A percentile compares a stretch with the other conserved stretches of the same genome.
phyloP scores from a whole-genome alignment of 2,797 vertebrate species.

The Antrozous pallidus region DNA sequence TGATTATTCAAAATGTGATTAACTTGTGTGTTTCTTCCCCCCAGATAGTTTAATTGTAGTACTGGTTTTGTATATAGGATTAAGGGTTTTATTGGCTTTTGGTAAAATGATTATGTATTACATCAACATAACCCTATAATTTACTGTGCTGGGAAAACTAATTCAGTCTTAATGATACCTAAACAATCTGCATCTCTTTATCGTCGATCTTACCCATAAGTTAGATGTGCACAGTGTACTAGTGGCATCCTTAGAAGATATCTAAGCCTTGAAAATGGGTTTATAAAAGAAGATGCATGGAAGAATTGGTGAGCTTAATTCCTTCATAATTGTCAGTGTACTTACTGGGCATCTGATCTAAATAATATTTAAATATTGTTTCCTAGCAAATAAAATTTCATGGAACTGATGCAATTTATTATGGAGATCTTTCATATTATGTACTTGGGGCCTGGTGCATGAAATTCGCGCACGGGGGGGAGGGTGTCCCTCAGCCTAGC shows the following conservation, averaged over 20 bases:
- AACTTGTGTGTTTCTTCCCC: background rate
- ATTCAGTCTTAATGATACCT: background rate
- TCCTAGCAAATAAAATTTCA: slow-evolving; percentile 55
- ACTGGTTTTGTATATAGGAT: slow-evolving; percentile 25
- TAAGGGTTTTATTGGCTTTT: slow-evolving; percentile 40
- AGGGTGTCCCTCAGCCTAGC: too few species aligned
- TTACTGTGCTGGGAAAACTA: slow-evolving; percentile 31
- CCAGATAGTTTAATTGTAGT: background rate
- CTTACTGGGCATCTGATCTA: background rate
- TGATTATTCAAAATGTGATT: background rate
- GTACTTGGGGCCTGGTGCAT: too few species aligned
- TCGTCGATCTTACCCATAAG: slow-evolving; percentile 24
- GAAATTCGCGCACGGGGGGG: too few species aligned
- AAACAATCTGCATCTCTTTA: slow-evolving; percentile 8
- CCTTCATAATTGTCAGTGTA: background rate
- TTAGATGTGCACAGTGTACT: background rate
- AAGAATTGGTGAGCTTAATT: slow-evolving; percentile 19
- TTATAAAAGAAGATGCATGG: slow-evolving; percentile 19
- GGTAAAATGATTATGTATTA: background rate
- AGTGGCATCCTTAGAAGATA: background rate
- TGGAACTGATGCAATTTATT: slow-evolving; percentile 43
- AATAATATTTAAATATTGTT: slow-evolving; percentile 50
- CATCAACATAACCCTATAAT: background rate
- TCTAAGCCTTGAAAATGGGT: background rate
- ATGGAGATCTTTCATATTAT: slow-evolving; percentile 36